These are phyloP conservation scores for Xenopus borealis DNA, from an alignment of 2,113 vertebrate genomes.

Conservation along the genomic window DNA sequence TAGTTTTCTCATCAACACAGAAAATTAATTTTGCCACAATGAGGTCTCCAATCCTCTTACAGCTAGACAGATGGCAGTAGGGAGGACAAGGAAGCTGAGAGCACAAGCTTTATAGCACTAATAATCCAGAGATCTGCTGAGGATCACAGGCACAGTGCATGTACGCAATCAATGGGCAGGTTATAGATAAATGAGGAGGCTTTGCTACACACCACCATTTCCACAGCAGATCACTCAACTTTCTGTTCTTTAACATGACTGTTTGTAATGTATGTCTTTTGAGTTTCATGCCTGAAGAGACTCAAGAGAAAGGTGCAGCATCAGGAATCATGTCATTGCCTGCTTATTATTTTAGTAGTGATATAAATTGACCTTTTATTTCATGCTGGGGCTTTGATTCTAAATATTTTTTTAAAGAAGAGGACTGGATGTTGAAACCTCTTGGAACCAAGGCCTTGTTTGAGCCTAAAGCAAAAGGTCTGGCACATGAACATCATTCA, in stretches of 20 bases:
- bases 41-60: slow-evolving; percentile 22
- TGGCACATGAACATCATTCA: neutral
- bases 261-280: neutral
- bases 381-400: too few relatives aligned
- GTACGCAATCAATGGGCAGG: neutral
- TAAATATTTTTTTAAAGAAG: too few relatives aligned
- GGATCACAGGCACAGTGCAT: neutral
- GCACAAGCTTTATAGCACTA: neutral
- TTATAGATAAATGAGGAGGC: slow-evolving; percentile 1
- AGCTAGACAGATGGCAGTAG: slow-evolving; percentile 13
- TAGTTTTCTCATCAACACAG: neutral
- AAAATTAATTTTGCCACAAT: neutral
- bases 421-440: too few relatives aligned
- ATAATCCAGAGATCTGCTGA: neutral
- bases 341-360: too few relatives aligned
- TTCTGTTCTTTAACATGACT: neutral
- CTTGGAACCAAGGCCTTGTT: neutral
- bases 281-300: neutral
- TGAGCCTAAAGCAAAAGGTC: too few relatives aligned
- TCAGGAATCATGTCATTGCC: too few relatives aligned
- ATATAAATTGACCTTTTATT: too few relatives aligned
- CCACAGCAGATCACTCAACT: neutral
- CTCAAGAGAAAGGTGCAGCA: neutral
- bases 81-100: neutral
- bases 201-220: neutral